phyloP scores from a whole-genome alignment of 2,113 vertebrate species.

The Pholis gunnellus region DNA sequence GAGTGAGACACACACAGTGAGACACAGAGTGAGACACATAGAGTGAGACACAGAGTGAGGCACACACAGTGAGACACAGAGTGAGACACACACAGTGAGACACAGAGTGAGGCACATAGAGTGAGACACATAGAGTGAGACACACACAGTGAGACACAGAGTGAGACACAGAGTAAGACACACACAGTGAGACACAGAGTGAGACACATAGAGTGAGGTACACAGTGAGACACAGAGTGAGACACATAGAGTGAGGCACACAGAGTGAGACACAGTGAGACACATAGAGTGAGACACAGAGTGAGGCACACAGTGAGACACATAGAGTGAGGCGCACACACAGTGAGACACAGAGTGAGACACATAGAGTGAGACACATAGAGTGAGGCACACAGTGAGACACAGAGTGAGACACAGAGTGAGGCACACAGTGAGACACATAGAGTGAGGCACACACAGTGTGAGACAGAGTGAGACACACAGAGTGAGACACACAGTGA shows the following conservation, averaged over 20 bases:
- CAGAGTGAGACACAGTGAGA: conserved; percentile 5
- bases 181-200: conserved; percentile 35
- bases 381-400: neutral
- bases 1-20: no score
- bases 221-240: neutral
- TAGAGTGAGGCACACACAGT: conserved; percentile 37
- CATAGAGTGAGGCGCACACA: conserved; percentile 34
- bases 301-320: neutral
- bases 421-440: neutral
- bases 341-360: neutral
- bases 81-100: neutral
- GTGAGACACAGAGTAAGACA: neutral
- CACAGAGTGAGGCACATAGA: no score
- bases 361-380: conserved; percentile 31
- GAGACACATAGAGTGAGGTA: no score
- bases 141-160: conserved; percentile 32
- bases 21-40: neutral
- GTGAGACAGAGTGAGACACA: no score
- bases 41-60: conserved; percentile 45
- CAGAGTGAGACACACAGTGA: neutral
- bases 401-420: conserved; percentile 35
- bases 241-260: conserved; percentile 28
- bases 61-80: no score
- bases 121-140: neutral
- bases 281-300: conserved; percentile 32